Percentiles rank a stretch among this genome's conserved stretches.
Conservation (phyloP, 1,140 invertebrate genomes). For the Calycopis cecrops region DNA sequence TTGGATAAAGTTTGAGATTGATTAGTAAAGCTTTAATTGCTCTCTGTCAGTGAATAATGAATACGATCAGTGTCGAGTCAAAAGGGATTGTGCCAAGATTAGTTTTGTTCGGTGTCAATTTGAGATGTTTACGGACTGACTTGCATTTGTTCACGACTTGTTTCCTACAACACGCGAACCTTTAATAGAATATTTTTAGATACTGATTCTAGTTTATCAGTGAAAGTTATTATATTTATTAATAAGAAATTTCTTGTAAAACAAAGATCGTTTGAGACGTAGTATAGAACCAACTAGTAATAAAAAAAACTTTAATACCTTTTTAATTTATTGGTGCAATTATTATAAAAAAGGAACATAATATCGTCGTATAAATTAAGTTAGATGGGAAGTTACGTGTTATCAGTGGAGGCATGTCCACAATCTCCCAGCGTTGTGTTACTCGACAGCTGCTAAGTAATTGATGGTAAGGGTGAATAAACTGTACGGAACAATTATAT, state of each 20-base stretch:
- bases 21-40: constrained; percentile 75
- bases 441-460: constrained; percentile 40
- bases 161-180: no score
- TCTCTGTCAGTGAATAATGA: constrained; percentile 72
- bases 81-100: constrained; percentile 58
- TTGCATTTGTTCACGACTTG: no score
- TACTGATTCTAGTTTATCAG: no score
- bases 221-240: no score
- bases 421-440: constrained; percentile 25
- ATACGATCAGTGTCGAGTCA: constrained; percentile 68
- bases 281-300: constrained; percentile 16
- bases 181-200: no score
- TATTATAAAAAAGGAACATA: not conserved
- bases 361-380: constrained; percentile 8
- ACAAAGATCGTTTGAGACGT: no score
- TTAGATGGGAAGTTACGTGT: constrained; percentile 12
- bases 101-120: constrained; percentile 42
- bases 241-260: no score
- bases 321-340: no score
- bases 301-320: not conserved
- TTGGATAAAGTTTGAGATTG: constrained; percentile 73
- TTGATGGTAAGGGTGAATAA: constrained; percentile 52
- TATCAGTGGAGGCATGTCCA: constrained; percentile 33
- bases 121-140: no score
- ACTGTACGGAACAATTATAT: constrained; percentile 34